Base-by-base conservation (phyloP, 2,113 vertebrate genomes). In the Labeo catla region DNA sequence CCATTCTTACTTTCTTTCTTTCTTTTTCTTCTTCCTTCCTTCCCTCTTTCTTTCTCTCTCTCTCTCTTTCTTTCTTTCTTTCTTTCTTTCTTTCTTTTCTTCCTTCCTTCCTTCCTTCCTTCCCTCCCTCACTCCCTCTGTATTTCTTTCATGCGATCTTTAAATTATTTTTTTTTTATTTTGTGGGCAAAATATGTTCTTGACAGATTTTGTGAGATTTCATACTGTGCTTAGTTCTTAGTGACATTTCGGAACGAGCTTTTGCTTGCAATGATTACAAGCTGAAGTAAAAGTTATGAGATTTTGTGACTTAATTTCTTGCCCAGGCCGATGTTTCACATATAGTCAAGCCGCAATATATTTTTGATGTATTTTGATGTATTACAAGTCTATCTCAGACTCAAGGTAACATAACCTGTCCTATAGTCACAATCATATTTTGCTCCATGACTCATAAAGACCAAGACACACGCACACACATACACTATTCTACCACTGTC, bases 391-490 rank as follows among this genome's bases (percentile, higher is more conserved):
- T 68, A 36, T n/a, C 12, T 52, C 15, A 36, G 47, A 21, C 79
- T 65, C 43, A 81, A 47, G 43, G 79, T 81, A 81, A 49, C 43
- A 19, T 16, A 66, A 34, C 15, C 23, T 39, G 47, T 2, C 52
- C 2, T 36, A 13, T 49, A 82, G 43, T 82, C 80, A 70, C 6
- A 8, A 21, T 34, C 13, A 19, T 6, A 19, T 19, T 12, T 82
- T 50, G 5, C 45, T 68, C 10, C 50, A 36, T 82, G 47, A 82
- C 66, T 72, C 81, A 83, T 45, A 57, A 52, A 72, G 45, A 8
- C 15, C n/a, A 16, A 70, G 5, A 52, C 10, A 9, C 4, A 12
- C 4, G 8, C n/a, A 66, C 36, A 19, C 76, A 23, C 77, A 45
- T 10, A 36, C 34, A 5, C 15, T n/a, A 10, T 61, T 61, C 21